A percentile compares a stretch with the other conserved stretches of the same genome.
Evolutionary conservation across 2,888 invertebrate genomes (phyloP).

Genomic region (Hyppa rectilinea): DNA sequence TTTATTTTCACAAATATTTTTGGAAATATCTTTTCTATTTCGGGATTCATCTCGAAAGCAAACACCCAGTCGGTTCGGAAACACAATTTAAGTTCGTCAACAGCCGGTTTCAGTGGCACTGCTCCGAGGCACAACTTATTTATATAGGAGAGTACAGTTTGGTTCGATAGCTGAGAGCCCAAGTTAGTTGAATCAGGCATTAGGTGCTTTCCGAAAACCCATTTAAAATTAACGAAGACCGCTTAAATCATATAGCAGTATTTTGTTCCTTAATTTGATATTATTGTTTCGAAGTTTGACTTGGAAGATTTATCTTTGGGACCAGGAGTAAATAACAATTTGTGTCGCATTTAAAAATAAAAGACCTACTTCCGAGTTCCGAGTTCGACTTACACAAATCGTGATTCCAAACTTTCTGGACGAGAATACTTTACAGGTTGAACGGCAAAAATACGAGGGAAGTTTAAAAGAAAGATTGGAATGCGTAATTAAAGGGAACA

Average conservation of each 20-base stretch:
- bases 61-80: conserved; percentile 76
- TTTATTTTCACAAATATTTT: conserved; percentile 72
- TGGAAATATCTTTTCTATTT: conserved; percentile 72
- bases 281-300: conserved; percentile 10
- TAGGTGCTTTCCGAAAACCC: conserved; percentile 55
- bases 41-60: conserved; percentile 73
- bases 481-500: conserved; percentile 81
- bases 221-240: conserved; percentile 63
- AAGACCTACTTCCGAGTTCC: conserved; percentile 20
- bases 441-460: conserved; percentile 57
- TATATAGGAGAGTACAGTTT: conserved; percentile 67
- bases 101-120: conserved; percentile 73
- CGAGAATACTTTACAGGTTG: conserved; percentile 56
- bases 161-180: conserved; percentile 60
- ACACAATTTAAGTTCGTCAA: conserved; percentile 87
- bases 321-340: conserved; percentile 22
- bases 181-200: conserved; percentile 69
- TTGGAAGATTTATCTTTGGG: neutral
- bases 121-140: conserved; percentile 70
- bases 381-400: conserved; percentile 51
- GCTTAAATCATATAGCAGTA: conserved; percentile 17
- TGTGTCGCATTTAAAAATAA: conserved; percentile 35
- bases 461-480: conserved; percentile 75
- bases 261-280: conserved; percentile 26
- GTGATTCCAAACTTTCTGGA: conserved; percentile 44